Evolutionary conservation across 2,888 invertebrate species (phyloP).

Genomic region (Drosophila antonietae): DNA sequence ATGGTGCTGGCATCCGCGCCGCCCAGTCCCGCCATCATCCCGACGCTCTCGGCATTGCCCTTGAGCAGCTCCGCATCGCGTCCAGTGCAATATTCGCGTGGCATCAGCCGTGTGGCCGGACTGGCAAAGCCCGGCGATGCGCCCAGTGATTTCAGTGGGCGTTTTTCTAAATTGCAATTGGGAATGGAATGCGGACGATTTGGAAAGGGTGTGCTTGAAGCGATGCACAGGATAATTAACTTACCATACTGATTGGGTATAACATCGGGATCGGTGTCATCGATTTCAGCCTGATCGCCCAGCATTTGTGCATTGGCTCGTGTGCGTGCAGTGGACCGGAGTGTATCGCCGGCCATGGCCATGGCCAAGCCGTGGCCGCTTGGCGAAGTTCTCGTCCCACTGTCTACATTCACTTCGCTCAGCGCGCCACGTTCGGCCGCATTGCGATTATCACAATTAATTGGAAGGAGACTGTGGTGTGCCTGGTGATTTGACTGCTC

Average conservation of each 20-base stretch:
- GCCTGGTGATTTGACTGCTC: constrained; percentile 82
- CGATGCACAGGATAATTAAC: constrained; percentile 66
- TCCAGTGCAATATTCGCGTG: constrained; percentile 82
- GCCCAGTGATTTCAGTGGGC: constrained; percentile 83
- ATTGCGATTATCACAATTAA: constrained; percentile 78
- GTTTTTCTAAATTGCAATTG: constrained; percentile 80
- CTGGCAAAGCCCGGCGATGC: constrained; percentile 84
- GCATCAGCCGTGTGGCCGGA: constrained; percentile 84
- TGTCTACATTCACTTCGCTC: constrained; percentile 82
- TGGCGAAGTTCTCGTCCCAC: constrained; percentile 73
- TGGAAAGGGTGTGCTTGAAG: background rate
- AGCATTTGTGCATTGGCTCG: constrained; percentile 85
- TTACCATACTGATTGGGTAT: constrained; percentile 95
- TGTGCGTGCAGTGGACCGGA: constrained; percentile 78
- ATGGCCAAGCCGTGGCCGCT: constrained; percentile 46
- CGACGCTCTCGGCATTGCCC: constrained; percentile 66
- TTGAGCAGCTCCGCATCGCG: constrained; percentile 80
- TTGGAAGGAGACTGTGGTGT: constrained; percentile 82
- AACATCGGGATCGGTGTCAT: constrained; percentile 93
- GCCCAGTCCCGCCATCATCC: constrained; percentile 34
- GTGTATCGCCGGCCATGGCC: constrained; percentile 84
- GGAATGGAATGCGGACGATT: background rate
- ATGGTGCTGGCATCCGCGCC: constrained; percentile 67
- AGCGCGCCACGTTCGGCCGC: constrained; percentile 66
- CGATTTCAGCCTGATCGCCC: constrained; percentile 84